Conservation (phyloP, 2,797 vertebrate species). For the Scomberomorus guttatus region DNA sequence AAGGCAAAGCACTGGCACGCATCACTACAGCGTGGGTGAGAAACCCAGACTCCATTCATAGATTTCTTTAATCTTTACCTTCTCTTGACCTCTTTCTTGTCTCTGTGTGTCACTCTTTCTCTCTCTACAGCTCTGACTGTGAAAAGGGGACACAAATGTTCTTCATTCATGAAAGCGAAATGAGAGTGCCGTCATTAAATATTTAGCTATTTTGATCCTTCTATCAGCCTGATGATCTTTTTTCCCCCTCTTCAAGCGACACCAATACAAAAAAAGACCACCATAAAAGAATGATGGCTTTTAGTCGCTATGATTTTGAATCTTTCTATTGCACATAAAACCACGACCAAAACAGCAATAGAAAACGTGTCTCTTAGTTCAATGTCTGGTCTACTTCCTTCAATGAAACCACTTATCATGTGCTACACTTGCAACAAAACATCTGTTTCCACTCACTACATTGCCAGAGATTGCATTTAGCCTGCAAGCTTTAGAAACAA, state of each 20-base stretch:
- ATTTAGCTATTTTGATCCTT: conserved; percentile 35
- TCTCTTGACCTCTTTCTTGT: conserved; percentile 35
- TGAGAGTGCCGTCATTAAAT: conserved; percentile 44
- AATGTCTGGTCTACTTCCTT: conserved; percentile 7
- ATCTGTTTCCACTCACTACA: conserved; percentile 6
- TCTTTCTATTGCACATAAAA: background rate
- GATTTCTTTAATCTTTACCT: conserved; percentile 57
- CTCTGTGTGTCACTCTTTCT: conserved; percentile 33
- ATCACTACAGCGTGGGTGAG: conserved; percentile 66
- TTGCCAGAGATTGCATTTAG: too few species aligned
- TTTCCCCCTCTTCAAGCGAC: background rate
- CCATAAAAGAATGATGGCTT: background rate
- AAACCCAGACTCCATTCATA: conserved; percentile 78
- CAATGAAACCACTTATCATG: conserved; percentile 9
- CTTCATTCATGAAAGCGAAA: conserved; percentile 51
- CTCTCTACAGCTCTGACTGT: conserved; percentile 17
- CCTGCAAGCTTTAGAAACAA: background rate
- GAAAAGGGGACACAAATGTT: conserved; percentile 25
- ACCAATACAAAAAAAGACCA: background rate
- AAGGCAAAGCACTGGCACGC: conserved; percentile 61
- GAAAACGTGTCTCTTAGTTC: background rate
- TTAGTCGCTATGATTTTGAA: background rate
- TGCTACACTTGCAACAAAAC: conserved; percentile 12
- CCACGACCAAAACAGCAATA: background rate
- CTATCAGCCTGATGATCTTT: conserved; percentile 19